Percentiles rank a stretch among this genome's conserved stretches.
These are phyloP conservation scores for Psephotus haematonotus DNA, from an alignment of 2,113 vertebrate genomes.

Conservation along the genomic window DNA sequence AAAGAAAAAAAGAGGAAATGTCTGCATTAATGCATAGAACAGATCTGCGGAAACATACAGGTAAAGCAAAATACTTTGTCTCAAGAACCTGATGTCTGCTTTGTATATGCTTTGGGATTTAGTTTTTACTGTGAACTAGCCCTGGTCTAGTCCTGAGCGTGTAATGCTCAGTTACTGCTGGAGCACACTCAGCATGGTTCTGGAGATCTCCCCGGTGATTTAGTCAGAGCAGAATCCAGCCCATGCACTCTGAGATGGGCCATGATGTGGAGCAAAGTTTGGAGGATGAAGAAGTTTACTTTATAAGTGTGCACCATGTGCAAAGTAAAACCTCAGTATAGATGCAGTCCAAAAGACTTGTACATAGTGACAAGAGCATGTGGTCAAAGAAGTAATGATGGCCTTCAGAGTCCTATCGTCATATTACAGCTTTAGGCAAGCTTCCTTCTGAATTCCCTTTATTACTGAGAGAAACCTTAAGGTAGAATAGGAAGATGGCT, in stretches of 20 bases:
- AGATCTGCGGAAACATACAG: not conserved
- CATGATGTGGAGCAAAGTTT: not conserved
- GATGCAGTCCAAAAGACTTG: not conserved
- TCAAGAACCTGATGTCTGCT: not conserved
- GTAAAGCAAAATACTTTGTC: not conserved
- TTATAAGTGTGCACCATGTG: fast-evolving
- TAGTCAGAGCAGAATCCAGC: not conserved
- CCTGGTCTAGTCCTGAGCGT: not conserved
- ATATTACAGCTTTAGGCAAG: not conserved
- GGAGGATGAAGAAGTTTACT: not conserved
- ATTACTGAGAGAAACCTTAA: not conserved
- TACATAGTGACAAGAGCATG: not conserved
- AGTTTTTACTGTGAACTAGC: not conserved
- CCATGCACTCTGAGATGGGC: not conserved
- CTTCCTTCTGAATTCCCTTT: not conserved
- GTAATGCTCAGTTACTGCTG: not conserved
- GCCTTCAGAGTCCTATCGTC: fast-evolving
- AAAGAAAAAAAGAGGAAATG: not conserved
- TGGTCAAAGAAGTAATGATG: fast-evolving
- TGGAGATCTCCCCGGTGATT: not conserved
- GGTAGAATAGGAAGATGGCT: not conserved
- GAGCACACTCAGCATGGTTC: fast-evolving
- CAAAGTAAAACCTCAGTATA: not conserved
- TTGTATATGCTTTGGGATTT: not conserved
- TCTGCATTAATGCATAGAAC: not conserved